Base-by-base conservation (phyloP, 1,140 invertebrate genomes). In the Macrostomum lignano region DNA sequence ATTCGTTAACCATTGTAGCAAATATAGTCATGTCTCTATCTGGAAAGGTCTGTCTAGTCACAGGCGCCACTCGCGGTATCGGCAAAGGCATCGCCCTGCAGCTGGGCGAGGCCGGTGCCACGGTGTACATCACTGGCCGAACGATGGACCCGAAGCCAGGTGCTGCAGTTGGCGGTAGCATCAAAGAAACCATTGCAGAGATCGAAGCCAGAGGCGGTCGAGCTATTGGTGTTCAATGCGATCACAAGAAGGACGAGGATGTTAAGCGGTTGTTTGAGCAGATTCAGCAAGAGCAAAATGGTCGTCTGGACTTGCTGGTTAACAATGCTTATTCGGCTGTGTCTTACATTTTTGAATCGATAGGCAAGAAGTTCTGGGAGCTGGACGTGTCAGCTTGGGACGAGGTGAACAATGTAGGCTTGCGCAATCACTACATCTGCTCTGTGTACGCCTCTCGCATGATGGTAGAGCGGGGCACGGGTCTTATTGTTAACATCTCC, bases 291-390 rank as follows among this genome's bases (percentile, higher is more conserved):
- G 57, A 63, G 36, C 51, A 59, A 32, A 35, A 52, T 9, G 60
- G 60, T 14, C 39, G 43, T 25, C 43, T 63, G 15, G 56, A 63
- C 37, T 43, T 62, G 33, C 42, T 63, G 9, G 60, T 62, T 17
- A 62, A 62, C 38, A 63, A 62, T 41, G 60, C 61, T 6, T 62
- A 51, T 40, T 44, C 55, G 21, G 60, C 43, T 4, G 56, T 55
- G 14, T 22, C 46, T 41, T 41, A 37, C 1, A 45, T 58, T n/a
- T n/a, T n/a, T n/a, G n/a, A n/a, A n/a, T n/a, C n/a, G n/a, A n/a
- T n/a, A n/a, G n/a, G n/a, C n/a, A n/a, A n/a, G n/a, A n/a, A n/a
- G n/a, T n/a, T n/a, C n/a, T n/a, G n/a, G n/a, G n/a, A n/a, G n/a
- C n/a, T n/a, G n/a, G n/a, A n/a, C n/a, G n/a, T n/a, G n/a, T n/a